Conservation (phyloP, 30 jellyfish, hydroid and myxozoan species). For the Aurelia sp. region DNA sequence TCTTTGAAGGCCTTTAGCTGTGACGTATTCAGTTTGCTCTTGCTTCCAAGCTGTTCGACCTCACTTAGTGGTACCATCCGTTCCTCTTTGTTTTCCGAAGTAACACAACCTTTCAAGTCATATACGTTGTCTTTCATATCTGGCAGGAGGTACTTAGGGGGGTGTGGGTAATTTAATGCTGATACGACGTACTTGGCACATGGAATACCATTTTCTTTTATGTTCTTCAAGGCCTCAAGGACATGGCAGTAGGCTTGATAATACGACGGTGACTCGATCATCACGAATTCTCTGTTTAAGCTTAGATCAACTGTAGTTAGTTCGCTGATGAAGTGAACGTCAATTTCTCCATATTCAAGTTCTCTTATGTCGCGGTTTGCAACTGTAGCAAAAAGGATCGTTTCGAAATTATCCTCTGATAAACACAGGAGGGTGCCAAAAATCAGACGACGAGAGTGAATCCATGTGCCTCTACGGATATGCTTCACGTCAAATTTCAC, state of each 20-base stretch:
- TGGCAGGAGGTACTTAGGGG: slow-evolving; percentile 34
- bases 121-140: neutral
- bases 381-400: slow-evolving; percentile 71
- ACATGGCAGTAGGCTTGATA: slow-evolving; percentile 81
- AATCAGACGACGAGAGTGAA: slow-evolving; percentile 49
- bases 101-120: slow-evolving; percentile 12
- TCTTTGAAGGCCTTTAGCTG: slow-evolving; percentile 46
- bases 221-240: slow-evolving; percentile 41
- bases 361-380: slow-evolving; percentile 43
- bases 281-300: slow-evolving; percentile 4
- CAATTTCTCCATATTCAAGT: slow-evolving; percentile 46
- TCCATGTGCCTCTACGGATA: slow-evolving; percentile 37
- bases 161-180: slow-evolving; percentile 5
- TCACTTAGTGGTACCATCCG: neutral
- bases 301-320: neutral
- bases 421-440: slow-evolving; percentile 73
- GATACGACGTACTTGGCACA: slow-evolving; percentile 40
- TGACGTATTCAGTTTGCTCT: neutral
- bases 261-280: slow-evolving; percentile 79
- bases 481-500: slow-evolving; percentile 33
- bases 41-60: neutral
- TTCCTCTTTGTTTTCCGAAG: slow-evolving; percentile 40
- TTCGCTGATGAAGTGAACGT: slow-evolving; percentile 54
- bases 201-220: slow-evolving; percentile 48
- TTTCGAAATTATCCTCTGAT: slow-evolving; percentile 46